Percentiles rank a stretch among this genome's conserved stretches.
Conservation (phyloP, 2,113 vertebrate genomes). For the Chaetura pelagica region DNA sequence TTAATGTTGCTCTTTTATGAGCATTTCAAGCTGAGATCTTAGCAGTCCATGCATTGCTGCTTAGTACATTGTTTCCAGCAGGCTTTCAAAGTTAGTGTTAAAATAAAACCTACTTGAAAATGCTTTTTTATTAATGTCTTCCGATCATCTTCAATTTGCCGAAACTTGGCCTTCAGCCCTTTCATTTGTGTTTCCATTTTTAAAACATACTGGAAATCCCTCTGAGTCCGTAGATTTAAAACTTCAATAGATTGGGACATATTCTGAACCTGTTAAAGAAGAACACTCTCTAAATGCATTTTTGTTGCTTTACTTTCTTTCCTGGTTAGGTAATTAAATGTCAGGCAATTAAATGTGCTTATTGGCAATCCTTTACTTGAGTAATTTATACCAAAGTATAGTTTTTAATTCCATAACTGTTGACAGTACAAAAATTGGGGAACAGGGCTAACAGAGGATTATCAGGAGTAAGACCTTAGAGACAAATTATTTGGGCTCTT, state of each 20-base stretch:
- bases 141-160: conserved; percentile 95
- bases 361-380: neutral
- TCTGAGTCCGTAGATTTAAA: conserved; percentile 95
- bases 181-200: conserved; percentile 99
- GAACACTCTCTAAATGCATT: conserved; percentile 32
- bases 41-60: neutral
- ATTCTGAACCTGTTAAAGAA: conserved; percentile 90
- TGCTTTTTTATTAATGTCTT: conserved; percentile 95
- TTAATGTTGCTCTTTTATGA: neutral
- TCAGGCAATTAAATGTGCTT: neutral
- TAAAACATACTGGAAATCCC: conserved; percentile 98
- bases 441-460: neutral
- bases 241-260: conserved; percentile 99
- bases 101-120: conserved; percentile 87
- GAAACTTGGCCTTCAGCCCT: conserved; percentile 93
- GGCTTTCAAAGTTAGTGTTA: neutral
- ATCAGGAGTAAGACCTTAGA: neutral
- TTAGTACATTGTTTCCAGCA: neutral
- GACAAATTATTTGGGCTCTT: neutral
- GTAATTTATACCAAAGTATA: neutral
- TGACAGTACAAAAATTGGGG: neutral
- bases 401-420: neutral
- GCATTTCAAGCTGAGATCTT: conserved; percentile 21
- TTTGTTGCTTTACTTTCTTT: neutral
- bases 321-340: neutral